phyloP scores from a whole-genome alignment of 2,888 invertebrate species.

The Venusia cambrica region DNA sequence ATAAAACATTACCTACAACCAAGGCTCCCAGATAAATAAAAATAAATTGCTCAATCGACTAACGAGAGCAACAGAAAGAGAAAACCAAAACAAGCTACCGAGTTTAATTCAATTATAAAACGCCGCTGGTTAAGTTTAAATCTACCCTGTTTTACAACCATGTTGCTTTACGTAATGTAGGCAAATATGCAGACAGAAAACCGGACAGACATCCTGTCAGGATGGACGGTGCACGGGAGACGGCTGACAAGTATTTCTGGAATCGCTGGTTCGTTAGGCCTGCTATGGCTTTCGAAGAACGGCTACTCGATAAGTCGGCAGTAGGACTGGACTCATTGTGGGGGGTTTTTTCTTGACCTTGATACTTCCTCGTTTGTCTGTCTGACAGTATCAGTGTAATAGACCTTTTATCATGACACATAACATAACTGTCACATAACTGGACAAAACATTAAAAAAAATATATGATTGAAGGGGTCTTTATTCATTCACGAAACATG shows the following conservation, averaged over 20 bases:
- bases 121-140: slow-evolving; percentile 24
- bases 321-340: neutral
- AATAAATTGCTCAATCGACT: slow-evolving; percentile 27
- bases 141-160: slow-evolving; percentile 18
- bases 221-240: slow-evolving; percentile 14
- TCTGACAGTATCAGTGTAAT: too few relatives aligned
- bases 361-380: too few relatives aligned
- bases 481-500: too few relatives aligned
- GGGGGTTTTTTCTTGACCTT: too few relatives aligned
- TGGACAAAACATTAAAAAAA: too few relatives aligned
- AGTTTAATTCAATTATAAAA: slow-evolving; percentile 28
- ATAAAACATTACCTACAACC: slow-evolving; percentile 17
- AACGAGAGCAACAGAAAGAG: slow-evolving; percentile 29
- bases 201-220: slow-evolving; percentile 45
- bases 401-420: too few relatives aligned
- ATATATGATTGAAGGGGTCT: too few relatives aligned
- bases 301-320: too few relatives aligned
- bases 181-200: slow-evolving; percentile 35
- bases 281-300: slow-evolving; percentile 3
- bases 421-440: too few relatives aligned
- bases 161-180: slow-evolving; percentile 20
- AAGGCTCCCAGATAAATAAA: slow-evolving; percentile 22
- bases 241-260: slow-evolving; percentile 13
- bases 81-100: slow-evolving; percentile 23
- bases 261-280: slow-evolving; percentile 9